Percentiles rank a stretch among this genome's conserved stretches.
Evolutionary conservation across 2,888 invertebrate genomes (phyloP).

Genomic region (Oligia latruncula): DNA sequence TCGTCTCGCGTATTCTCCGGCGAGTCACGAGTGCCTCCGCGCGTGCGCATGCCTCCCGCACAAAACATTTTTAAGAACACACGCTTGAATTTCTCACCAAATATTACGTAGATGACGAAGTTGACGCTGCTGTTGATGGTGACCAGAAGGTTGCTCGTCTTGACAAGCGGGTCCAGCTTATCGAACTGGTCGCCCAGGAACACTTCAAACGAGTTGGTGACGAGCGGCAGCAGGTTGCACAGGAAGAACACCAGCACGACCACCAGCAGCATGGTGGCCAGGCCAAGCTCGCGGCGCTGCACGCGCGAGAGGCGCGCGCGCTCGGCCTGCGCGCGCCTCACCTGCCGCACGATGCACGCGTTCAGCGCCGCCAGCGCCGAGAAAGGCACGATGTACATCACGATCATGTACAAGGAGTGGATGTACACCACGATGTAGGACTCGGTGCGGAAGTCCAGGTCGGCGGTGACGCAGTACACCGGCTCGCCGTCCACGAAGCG

Average conservation of each 20-base stretch:
- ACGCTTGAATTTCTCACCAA: conserved; percentile 98
- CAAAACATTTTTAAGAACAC: conserved; percentile 95
- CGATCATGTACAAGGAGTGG: conserved; percentile 97
- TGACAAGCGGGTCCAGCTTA: conserved; percentile 92
- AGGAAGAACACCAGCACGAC: conserved; percentile 98
- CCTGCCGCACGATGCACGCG: conserved; percentile 96
- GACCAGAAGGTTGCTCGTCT: conserved; percentile 97
- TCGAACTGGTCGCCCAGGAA: conserved; percentile 89
- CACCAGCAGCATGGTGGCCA: conserved; percentile 98
- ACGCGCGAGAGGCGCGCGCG: conserved; percentile 96
- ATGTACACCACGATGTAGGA: conserved; percentile 96
- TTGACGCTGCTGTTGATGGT: conserved; percentile 99
- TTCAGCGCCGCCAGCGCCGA: conserved; percentile 96
- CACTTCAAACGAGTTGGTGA: conserved; percentile 96
- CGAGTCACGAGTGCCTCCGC: conserved; percentile 89
- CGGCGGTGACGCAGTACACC: conserved; percentile 93
- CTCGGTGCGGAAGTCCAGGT: conserved; percentile 92
- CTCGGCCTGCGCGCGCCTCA: conserved; percentile 96
- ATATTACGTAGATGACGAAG: conserved; percentile 99
- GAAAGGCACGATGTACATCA: conserved; percentile 98
- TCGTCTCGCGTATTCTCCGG: conserved; percentile 94
- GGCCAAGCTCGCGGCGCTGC: conserved; percentile 97
- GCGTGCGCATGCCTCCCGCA: conserved; percentile 90
- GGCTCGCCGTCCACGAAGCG: conserved; percentile 87
- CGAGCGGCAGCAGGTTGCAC: conserved; percentile 96